Base-by-base conservation (phyloP, 2,797 vertebrate species). In the Oryzias sinensis region DNA sequence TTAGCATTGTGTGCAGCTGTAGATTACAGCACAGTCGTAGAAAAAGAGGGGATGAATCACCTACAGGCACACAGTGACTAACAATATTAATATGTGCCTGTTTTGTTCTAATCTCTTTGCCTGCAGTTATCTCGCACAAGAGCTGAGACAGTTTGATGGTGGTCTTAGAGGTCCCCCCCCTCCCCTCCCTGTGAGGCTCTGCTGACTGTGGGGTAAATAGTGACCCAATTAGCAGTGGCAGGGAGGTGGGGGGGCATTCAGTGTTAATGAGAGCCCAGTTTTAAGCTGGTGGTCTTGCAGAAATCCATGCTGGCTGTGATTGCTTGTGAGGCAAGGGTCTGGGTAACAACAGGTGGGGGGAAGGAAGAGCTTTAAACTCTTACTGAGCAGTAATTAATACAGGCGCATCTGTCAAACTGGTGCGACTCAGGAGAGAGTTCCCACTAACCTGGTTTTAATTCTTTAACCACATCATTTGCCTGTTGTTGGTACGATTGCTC, bases 271-370 rank as follows among this genome's bases (percentile, higher is more conserved):
- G 76, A 50, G 84, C 76, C 53, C 71, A 67, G 68, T 72, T 75
- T 79, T 82, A 86, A 77, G 67, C 70, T 77, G 76, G 87, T 84
- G 86, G 80, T 83, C 78, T 73, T 64, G 53, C 59, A 68, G 42
- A 44, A 68, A 20, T 67, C 67, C 49, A 73, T 62, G 70, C 44
- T 22, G 58, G 41, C 41, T 59, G 16, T 18, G 66, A 24, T 43
- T 71, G 47, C 57, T 70, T 66, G 64, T 49, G 63, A 45, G 45
- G 65, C 70, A 59, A 56, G 61, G 56, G 71, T 81, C 72, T 60
- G 62, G 70, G 65, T 60, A 72, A 79, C 86, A 89, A 90, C 86
- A 90, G 87, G 88, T 90, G 85, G 84, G 75, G 84, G 75, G 49
- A 70, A 70, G 53, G 74, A 68, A 61, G 63, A 54, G 66, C 63